Evolutionary conservation across 35 echinoderm and acorn worm genomes (phyloP), one percentile per base, ranked within the genome.

Genomic region (Apostichopus californicus): DNA sequence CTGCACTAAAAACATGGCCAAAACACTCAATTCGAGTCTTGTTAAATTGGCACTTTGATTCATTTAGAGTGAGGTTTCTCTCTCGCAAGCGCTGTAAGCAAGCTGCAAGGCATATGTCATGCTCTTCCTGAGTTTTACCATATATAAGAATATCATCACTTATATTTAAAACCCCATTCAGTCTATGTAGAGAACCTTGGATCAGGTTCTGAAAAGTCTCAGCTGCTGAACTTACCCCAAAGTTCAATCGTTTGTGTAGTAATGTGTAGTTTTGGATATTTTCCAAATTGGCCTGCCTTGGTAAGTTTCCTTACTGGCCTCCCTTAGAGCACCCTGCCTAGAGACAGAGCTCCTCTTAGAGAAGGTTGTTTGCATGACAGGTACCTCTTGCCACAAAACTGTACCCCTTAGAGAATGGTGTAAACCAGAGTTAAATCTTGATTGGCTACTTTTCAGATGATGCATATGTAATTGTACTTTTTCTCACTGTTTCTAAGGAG

Each of bases 171-270:
- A 87, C 82, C 22, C 73, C 92, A 5, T 77, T 52, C 22, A 93
- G 58, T 4, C 92, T 73, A 63, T 87, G 80, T 86, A 87, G 54
- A 5, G 92, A 28, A 20, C 46, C 53, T 46, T 87, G 92, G 73
- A 93, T 93, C 3, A 25, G 64, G 57, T 93, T 92, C 52, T 96
- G 95, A 82, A 96, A 96, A 5, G 78, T 75, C 80, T 92, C 89
- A 28, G 26, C 26, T 28, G 26, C 92, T 6, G 89, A 93, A 23
- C 56, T 57, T 5, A 96, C 83, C 13, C 95, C 95, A 79, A 96
- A 96, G 54, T 92, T 92, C 0, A 96, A 25, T 0, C 92, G 83
- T 60, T 92, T 92, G 20, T 88, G 88, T 57, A n/a, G n/a, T n/a
- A n/a, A n/a, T n/a, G n/a, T n/a, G n/a, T n/a, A n/a, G n/a, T n/a